phyloP scores from a whole-genome alignment of 2,888 invertebrate genomes.

The Nephrotoma flavescens region DNA sequence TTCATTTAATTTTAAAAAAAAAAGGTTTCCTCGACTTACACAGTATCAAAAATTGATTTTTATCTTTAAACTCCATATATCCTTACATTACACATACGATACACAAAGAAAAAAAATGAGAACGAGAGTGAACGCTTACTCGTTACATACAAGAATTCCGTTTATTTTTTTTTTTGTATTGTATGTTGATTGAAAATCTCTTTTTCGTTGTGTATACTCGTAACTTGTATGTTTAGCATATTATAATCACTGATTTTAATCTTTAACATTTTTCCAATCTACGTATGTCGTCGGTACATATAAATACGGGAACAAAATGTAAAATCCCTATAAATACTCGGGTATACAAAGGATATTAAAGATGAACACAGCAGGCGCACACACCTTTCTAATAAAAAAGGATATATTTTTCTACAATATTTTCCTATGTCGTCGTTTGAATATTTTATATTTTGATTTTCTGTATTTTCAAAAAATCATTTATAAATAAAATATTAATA shows the following conservation, averaged over 20 bases:
- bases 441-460: background rate
- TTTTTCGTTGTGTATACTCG: background rate
- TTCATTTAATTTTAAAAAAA: background rate
- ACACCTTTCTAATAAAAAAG: background rate
- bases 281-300: background rate
- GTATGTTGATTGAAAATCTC: background rate
- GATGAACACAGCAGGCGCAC: background rate
- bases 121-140: background rate
- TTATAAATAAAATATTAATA: background rate
- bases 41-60: background rate
- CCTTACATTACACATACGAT: background rate
- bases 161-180: background rate
- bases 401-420: background rate
- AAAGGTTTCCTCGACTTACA: background rate
- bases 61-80: background rate
- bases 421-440: background rate
- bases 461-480: background rate
- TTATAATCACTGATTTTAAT: background rate
- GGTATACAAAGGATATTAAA: background rate
- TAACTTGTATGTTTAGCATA: background rate
- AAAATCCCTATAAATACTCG: background rate
- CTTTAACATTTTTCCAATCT: background rate
- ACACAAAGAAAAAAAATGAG: background rate
- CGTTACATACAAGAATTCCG: background rate
- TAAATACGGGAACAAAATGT: background rate